Conservation (phyloP, 2,113 vertebrate genomes). For the Felis chaus region DNA sequence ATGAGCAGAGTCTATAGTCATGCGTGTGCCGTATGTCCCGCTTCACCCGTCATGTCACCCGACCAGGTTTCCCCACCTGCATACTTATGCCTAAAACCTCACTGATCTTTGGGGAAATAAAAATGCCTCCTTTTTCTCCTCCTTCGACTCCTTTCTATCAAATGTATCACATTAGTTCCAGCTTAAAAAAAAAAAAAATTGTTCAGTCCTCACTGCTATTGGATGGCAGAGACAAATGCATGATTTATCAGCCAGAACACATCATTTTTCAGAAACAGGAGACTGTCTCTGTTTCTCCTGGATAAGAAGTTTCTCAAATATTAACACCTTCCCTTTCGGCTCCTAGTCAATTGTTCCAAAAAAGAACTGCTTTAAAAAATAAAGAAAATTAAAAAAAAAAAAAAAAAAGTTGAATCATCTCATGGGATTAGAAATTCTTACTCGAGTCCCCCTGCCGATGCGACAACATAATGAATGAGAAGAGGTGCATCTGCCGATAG, state of each 20-base stretch:
- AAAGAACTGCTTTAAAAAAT: not conserved
- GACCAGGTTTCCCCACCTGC: no score
- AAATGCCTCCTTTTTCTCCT: not conserved
- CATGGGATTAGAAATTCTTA: not conserved
- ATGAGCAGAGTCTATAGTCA: accelerated
- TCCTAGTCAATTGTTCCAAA: not conserved
- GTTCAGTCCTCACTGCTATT: not conserved
- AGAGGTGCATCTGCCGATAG: not conserved
- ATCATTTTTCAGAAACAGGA: not conserved
- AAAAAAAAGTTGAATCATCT: not conserved
- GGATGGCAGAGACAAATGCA: not conserved
- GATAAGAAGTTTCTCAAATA: slow-evolving; percentile 31
- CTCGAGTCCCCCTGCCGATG: not conserved
- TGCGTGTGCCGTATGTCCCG: accelerated
- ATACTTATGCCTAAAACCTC: not conserved
- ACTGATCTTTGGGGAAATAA: not conserved
- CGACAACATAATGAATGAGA: not conserved
- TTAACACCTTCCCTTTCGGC: not conserved
- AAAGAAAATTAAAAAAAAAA: not conserved
- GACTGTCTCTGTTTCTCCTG: not conserved
- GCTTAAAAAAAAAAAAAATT: not conserved
- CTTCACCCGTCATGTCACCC: not conserved
- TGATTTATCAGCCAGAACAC: not conserved
- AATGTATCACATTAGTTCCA: not conserved
- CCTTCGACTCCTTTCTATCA: not conserved